Evolutionary conservation across 2,888 invertebrate genomes (phyloP), one percentile per base, ranked within the genome.

Genomic region (Calliopum simillimum): DNA sequence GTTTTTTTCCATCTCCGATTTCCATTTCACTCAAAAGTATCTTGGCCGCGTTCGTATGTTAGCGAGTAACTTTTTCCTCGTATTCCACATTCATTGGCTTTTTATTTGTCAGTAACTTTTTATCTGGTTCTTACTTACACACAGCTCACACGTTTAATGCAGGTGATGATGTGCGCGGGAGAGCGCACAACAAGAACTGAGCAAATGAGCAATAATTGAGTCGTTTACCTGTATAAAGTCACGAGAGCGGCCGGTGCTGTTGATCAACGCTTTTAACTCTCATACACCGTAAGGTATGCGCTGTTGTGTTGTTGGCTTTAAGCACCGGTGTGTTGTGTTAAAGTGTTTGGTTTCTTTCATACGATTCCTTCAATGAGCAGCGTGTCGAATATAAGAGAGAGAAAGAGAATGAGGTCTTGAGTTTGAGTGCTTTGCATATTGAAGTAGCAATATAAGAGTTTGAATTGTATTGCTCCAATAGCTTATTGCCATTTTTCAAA

Each of bases 11-110:
- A 33, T 44, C 58, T 64, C 55, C 62, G 66, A 4, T 56, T 67
- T 53, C 62, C 71, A 58, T 44, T 71, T 68, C 46, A 71, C 56
- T 56, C 66, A 46, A 23, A 33, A 63, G 63, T 63, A n/a, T n/a
- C n/a, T n/a, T n/a, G 56, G 69, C 58, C 62, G 76, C 74, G 78
- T 75, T 76, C 62, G 63, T 73, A 66, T 46, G 44, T 55, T 43
- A 69, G 61, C 4, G 49, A 62, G 66, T 67, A 47, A 61, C 58
- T 44, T 44, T 58, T n/a, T 59, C 33, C 25, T 25, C 64, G 41
- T 55, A n/a, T n/a, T n/a, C n/a, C n/a, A n/a, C 68, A 63, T 61
- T 68, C 55, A 69, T 65, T 55, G 19, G 41, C 56, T 59, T 68
- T 64, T 65, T 61, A 21, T 16, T 33, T 33, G 5, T 33, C n/a